Evolutionary conservation across 2,797 vertebrate species (phyloP).

Genomic region (Bovichtus variegatus): DNA sequence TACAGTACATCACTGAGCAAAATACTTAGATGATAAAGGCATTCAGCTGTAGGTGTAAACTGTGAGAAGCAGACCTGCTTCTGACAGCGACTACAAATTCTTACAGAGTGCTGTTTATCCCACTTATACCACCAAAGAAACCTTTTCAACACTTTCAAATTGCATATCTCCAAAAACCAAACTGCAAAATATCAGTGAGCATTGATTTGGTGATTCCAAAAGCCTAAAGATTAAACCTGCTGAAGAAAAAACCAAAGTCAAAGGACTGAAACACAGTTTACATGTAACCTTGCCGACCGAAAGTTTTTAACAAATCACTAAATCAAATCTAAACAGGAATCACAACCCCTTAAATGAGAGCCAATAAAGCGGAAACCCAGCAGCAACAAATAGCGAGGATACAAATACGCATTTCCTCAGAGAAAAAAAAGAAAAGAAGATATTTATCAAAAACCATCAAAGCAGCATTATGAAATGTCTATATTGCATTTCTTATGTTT

Average conservation of each 20-base stretch:
- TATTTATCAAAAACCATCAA: not conserved
- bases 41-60: conserved; percentile 6
- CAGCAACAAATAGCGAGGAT: not conserved
- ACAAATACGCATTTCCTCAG: not conserved
- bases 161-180: not conserved
- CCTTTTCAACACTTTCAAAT: not conserved
- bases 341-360: not conserved
- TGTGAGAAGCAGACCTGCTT: not conserved
- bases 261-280: not conserved
- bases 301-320: not conserved
- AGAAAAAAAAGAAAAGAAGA: not conserved
- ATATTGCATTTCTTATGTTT: not conserved
- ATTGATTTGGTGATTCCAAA: not conserved
- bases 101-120: conserved; percentile 1
- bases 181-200: not conserved
- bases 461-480: not conserved
- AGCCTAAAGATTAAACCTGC: not conserved
- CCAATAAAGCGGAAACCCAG: conserved; percentile 2
- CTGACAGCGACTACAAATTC: conserved; percentile 3
- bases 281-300: not conserved
- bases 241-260: no score
- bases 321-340: conserved; percentile 1
- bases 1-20: not conserved
- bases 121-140: not conserved
- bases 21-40: conserved; percentile 29